Percentiles rank a stretch among this genome's conserved stretches.
Evolutionary conservation across 2,888 invertebrate species (phyloP).

Genomic region (Mimachlamys varia): DNA sequence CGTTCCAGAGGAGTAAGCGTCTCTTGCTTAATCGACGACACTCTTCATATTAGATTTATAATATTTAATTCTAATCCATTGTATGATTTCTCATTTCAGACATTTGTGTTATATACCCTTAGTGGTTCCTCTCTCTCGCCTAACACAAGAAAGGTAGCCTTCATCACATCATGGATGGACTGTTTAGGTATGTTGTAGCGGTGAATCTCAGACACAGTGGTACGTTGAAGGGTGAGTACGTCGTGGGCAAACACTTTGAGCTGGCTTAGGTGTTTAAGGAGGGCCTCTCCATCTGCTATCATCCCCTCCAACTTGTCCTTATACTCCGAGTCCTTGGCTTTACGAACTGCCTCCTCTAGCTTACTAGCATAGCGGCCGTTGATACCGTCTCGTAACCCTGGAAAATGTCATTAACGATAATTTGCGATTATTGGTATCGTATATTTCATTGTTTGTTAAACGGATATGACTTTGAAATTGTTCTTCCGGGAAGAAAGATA

Average conservation of each 20-base stretch:
- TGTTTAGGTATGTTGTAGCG: slow-evolving; percentile 61
- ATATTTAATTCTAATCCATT: too few species aligned
- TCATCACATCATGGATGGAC: slow-evolving; percentile 61
- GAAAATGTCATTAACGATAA: too few species aligned
- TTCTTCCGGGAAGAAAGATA: too few species aligned
- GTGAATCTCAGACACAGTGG: slow-evolving; percentile 63
- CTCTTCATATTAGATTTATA: too few species aligned
- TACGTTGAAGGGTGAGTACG: slow-evolving; percentile 62
- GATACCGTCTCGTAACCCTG: slow-evolving; percentile 50
- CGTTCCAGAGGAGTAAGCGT: too few species aligned
- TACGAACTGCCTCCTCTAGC: slow-evolving; percentile 55
- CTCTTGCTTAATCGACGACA: too few species aligned
- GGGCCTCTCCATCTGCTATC: slow-evolving; percentile 64
- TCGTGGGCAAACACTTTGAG: slow-evolving; percentile 63
- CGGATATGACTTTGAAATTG: too few species aligned
- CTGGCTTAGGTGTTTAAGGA: slow-evolving; percentile 59
- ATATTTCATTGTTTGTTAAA: too few species aligned
- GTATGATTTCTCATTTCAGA: too few species aligned
- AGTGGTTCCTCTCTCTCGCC: slow-evolving; percentile 57
- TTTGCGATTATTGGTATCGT: too few species aligned
- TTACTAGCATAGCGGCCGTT: slow-evolving; percentile 51
- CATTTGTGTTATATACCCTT: slow-evolving; percentile 50
- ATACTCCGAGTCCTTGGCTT: slow-evolving; percentile 54
- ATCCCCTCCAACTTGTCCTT: slow-evolving; percentile 55
- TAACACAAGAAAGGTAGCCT: slow-evolving; percentile 60